These are phyloP conservation scores for Cheilosia variabilis DNA, from an alignment of 2,888 invertebrate species.

Conservation along the genomic window DNA sequence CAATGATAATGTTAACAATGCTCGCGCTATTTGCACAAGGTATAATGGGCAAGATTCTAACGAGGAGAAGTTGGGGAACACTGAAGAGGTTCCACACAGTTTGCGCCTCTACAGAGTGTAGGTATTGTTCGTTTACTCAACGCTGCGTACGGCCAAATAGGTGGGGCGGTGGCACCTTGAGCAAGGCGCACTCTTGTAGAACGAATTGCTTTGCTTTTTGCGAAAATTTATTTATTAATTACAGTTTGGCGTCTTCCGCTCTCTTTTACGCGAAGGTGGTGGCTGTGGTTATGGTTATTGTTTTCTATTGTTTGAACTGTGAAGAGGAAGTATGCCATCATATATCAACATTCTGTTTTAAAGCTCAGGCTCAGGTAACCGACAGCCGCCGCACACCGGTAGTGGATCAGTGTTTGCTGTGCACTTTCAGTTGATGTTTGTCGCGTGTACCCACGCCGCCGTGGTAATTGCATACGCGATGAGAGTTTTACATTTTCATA, in stretches of 20 bases:
- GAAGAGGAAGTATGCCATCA: constrained; percentile 57
- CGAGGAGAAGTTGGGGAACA: constrained; percentile 3
- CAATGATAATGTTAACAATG: constrained; percentile 59
- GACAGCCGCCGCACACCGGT: neutral
- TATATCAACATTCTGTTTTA: neutral
- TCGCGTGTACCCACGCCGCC: constrained; percentile 67
- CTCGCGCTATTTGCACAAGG: constrained; percentile 59
- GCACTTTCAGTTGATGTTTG: constrained; percentile 65
- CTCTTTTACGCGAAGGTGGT: constrained; percentile 15
- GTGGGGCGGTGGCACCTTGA: constrained; percentile 33
- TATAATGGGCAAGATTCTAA: constrained; percentile 35
- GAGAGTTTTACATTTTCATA: constrained; percentile 61
- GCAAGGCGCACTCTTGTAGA: constrained; percentile 47
- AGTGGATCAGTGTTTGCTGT: constrained; percentile 56
- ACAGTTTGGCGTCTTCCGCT: constrained; percentile 55
- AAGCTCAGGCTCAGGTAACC: constrained; percentile 25
- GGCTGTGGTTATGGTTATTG: constrained; percentile 4
- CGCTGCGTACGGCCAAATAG: neutral
- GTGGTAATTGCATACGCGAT: constrained; percentile 68
- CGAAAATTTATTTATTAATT: constrained; percentile 56
- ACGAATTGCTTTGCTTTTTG: constrained; percentile 59
- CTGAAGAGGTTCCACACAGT: constrained; percentile 17
- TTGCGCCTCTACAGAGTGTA: neutral
- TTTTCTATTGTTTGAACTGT: constrained; percentile 55
- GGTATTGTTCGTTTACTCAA: constrained; percentile 15